Evolutionary conservation across 1,140 invertebrate species (phyloP), one percentile per base, ranked within the genome.

Genomic region (Drosophila bipectinata): DNA sequence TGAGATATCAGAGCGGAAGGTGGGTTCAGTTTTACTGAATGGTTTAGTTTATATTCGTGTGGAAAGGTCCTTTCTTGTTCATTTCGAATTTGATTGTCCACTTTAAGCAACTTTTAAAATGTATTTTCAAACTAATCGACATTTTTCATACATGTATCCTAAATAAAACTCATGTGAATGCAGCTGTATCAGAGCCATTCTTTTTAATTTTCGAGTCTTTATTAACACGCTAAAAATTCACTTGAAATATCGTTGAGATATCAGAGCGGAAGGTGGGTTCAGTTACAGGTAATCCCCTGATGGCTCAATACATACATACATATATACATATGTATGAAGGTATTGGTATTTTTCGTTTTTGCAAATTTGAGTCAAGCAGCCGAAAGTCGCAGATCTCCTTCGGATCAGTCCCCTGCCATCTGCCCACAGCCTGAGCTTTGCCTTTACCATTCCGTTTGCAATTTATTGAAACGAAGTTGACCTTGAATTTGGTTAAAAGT

Each of bases 401-500:
- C 44, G 32, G 49, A 21, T 41, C 26, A 10, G 12, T 37, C 57
- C 45, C 68, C 69, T 62, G 64, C 26, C 59, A 54, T 68, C 60
- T 58, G 57, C 44, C 72, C 51, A 54, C 72, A 32, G 54, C 41
- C 10, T 18, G 41, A 44, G 41, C 41, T 44, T 45, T 51, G 75
- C 52, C 60, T 56, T 63, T 41, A 77, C 60, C 75, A 72, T 79
- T 82, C 79, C 64, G 84, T 82, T 85, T 82, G 82, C 81, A 85
- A 82, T 85, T 85, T 85, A 85, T 87, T 88, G 79, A 79, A 82
- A 87, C 83, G 83, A 88, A 83, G 83, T 79, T 87, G 83, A 88
- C 83, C 83, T 87, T 87, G 83, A 88, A 88, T 88, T 88, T 87
- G 79, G 83, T 78, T 88, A 82, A 87, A 73, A 87, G 82, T 87